Conservation (phyloP, 2,113 vertebrate species). For the Passerina amoena region DNA sequence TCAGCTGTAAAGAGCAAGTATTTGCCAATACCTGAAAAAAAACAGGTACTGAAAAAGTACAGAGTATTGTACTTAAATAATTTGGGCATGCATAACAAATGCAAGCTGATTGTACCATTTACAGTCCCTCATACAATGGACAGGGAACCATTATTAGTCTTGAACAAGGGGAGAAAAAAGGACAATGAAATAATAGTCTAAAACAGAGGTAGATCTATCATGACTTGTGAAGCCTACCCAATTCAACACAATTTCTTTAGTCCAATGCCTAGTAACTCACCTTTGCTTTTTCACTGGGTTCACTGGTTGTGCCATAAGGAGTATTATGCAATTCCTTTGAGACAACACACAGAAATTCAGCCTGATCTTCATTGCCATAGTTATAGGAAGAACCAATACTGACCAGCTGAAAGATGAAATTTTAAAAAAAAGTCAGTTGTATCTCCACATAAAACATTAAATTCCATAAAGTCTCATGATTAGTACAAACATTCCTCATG, state of each 20-base stretch:
- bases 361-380: conserved; percentile 98
- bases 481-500: not conserved
- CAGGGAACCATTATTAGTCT: not conserved
- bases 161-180: not conserved
- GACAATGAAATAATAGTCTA: not conserved
- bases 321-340: conserved; percentile 98
- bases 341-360: conserved; percentile 97
- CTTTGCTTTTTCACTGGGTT: conserved; percentile 98
- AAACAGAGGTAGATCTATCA: not conserved
- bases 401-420: conserved; percentile 82
- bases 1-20: not conserved
- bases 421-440: not conserved
- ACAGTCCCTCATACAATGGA: not conserved
- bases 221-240: not conserved
- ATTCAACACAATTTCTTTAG: not conserved
- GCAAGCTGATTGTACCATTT: not conserved
- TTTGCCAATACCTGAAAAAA: not conserved
- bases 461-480: not conserved
- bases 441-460: not conserved
- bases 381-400: conserved; percentile 98
- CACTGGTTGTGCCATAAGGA: conserved; percentile 88
- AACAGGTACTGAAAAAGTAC: not conserved
- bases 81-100: not conserved
- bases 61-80: not conserved
- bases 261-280: conserved; percentile 64